A percentile compares a stretch with the other conserved stretches of the same genome.
Conservation (phyloP, 1,140 invertebrate species). For the Zaprionus ghesquierei region DNA sequence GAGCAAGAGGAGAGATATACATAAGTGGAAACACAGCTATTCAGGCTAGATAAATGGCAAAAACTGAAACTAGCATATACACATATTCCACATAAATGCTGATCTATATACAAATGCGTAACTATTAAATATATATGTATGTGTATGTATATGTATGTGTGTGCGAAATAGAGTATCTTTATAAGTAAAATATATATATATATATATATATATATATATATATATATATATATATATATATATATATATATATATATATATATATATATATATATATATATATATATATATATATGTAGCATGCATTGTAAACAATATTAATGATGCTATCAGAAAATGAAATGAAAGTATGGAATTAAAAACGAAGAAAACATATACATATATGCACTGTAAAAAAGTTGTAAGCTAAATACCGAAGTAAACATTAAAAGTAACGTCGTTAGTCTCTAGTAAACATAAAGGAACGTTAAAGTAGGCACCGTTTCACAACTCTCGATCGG, state of each 20-base stretch:
- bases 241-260: no score
- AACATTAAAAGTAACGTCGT: constrained; percentile 38
- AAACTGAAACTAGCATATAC: constrained; percentile 25
- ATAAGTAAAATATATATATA: constrained; percentile 33
- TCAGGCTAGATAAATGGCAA: constrained; percentile 12
- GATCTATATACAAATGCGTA: constrained; percentile 52
- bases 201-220: no score
- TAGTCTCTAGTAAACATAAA: constrained; percentile 44
- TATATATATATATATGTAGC: no score
- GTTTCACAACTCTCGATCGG: constrained; percentile 21
- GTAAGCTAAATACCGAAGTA: constrained; percentile 58
- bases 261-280: no score
- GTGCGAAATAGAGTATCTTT: constrained; percentile 37
- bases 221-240: no score
- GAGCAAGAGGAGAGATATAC: constrained; percentile 5
- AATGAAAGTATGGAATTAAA: constrained; percentile 18
- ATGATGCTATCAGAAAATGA: not conserved
- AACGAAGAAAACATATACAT: not conserved
- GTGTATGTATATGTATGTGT: constrained; percentile 46
- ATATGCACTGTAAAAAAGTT: constrained; percentile 69
- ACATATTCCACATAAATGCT: constrained; percentile 52
- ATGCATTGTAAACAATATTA: constrained; percentile 36
- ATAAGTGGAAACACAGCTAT: constrained; percentile 30
- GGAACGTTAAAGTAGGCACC: constrained; percentile 25
- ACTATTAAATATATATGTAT: constrained; percentile 27